Evolutionary conservation across 53 echinoderm and acorn worm genomes (phyloP), one percentile per base, ranked within the genome.

Genomic region (Henricia sp.): DNA sequence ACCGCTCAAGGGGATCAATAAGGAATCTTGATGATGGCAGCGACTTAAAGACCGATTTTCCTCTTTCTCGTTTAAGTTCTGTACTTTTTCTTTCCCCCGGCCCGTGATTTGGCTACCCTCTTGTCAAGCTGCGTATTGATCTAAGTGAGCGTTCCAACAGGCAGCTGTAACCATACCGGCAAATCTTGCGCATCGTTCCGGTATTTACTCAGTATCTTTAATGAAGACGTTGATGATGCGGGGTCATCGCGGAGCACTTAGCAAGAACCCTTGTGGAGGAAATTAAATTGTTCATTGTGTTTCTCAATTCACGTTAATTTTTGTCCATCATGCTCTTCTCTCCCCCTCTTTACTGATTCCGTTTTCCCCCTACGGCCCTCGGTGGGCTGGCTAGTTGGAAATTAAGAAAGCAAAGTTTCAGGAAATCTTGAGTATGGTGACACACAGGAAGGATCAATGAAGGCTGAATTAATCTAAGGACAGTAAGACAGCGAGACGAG

Each of bases 271-370:
- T 62, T 80, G 38, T 64, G 30, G 35, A 62, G 80, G 80, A 80
- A 80, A 80, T 80, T 80, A 80, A 80, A 80, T 80, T 80, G 80
- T 46, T 80, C 80, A 80, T 80, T 80, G 62, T 80, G 80, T 80
- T 80, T 80, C 63, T 63, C 48, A 63, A 64, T 64, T 80, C 80
- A 21, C 44, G 60, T 43, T 80, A 63, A 80, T 62, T 80, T 80
- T 63, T 62, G 32, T 35, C 80, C 65, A 20, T 41, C 60, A 59
- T 77, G 34, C 38, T 46, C 13, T 46, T 24, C 38, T 23, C 44
- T 26, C n/a, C n/a, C 30, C 17, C 2, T 23, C 48, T 64, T 24
- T 43, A 21, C 21, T 36, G 4, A 27, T 39, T 27, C 27, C n/a
- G 42, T 55, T 77, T 43, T 75, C 34, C 19, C 27, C 55, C 36